These are phyloP conservation scores for Vicugna pacos DNA, from an alignment of 2,113 vertebrate species.

Conservation along the genomic window DNA sequence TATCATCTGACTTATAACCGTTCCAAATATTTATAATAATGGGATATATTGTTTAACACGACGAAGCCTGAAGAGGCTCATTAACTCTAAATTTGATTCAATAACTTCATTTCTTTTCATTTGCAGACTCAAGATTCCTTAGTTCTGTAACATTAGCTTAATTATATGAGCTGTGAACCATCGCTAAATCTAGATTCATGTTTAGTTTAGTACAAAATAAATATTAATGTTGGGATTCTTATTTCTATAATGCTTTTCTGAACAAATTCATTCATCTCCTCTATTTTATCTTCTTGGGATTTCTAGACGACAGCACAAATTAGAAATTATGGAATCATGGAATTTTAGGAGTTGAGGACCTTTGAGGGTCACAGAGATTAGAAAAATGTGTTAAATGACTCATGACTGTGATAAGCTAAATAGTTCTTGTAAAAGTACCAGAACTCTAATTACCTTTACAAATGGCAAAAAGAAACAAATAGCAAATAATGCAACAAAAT, in stretches of 20 bases:
- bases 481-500: neutral
- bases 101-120: constrained; percentile 58
- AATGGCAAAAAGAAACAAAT: neutral
- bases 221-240: constrained; percentile 66
- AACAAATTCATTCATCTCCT: constrained; percentile 29
- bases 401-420: neutral
- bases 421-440: neutral
- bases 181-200: constrained; percentile 60
- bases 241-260: constrained; percentile 62
- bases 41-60: constrained; percentile 67
- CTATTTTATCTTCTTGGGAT: constrained; percentile 34
- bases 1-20: constrained; percentile 30
- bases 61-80: constrained; percentile 55
- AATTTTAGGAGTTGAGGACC: neutral
- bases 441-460: neutral
- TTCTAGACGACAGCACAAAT: constrained; percentile 20
- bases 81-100: constrained; percentile 70
- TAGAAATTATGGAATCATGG: neutral
- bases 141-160: constrained; percentile 61
- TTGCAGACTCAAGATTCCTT: constrained; percentile 61
- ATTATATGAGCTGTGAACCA: constrained; percentile 62
- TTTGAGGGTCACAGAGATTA: neutral
- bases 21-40: constrained; percentile 72
- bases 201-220: constrained; percentile 65
- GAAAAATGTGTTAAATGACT: constrained; percentile 31